phyloP scores from a whole-genome alignment of 2,113 vertebrate species.

The Rhombomys opimus region DNA sequence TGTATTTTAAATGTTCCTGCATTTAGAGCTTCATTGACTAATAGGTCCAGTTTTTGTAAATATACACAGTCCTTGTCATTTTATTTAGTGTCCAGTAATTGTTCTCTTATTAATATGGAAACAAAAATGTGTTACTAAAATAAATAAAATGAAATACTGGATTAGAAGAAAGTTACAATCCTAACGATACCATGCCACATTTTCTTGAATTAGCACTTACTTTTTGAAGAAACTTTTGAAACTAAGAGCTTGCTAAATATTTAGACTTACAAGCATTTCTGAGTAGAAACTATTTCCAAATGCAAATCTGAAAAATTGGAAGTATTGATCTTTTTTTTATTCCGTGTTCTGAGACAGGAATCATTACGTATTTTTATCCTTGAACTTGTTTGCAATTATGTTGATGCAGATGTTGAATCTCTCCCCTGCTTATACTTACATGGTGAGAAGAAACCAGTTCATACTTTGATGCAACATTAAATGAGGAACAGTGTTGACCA shows the following conservation, averaged over 20 bases:
- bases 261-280: constrained; percentile 24
- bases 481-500: not conserved
- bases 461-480: not conserved
- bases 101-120: constrained; percentile 59
- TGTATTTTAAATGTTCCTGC: constrained; percentile 67
- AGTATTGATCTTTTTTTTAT: constrained; percentile 33
- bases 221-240: constrained; percentile 59
- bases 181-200: not conserved
- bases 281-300: constrained; percentile 43
- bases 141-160: constrained; percentile 17
- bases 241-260: constrained; percentile 64
- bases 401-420: not conserved
- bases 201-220: constrained; percentile 31
- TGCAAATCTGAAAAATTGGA: constrained; percentile 46
- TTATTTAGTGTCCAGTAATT: constrained; percentile 61
- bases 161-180: too few relatives aligned
- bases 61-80: constrained; percentile 42
- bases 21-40: constrained; percentile 73
- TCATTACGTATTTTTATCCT: not conserved
- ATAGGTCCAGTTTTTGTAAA: constrained; percentile 73
- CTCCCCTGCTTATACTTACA: not conserved
- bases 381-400: constrained; percentile 25
- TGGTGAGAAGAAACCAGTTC: not conserved
- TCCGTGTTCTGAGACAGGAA: constrained; percentile 33
- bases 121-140: constrained; percentile 24